Evolutionary conservation across 2,888 invertebrate genomes (phyloP), one percentile per base, ranked within the genome.

Genomic region (Aelia acuminata): DNA sequence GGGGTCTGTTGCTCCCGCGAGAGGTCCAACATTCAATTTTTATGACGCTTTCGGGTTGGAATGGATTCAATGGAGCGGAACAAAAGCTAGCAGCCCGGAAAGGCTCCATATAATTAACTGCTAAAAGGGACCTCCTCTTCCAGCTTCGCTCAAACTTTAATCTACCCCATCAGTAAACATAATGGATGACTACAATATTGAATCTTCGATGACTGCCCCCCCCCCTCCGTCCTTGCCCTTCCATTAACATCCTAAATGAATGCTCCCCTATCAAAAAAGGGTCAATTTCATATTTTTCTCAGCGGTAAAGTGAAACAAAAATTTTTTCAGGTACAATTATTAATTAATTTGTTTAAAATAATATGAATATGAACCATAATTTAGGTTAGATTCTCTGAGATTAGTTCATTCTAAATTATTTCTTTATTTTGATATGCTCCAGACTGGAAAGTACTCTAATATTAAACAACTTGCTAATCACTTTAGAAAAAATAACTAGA

Each of bases 111-210:
- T 80, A 80, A 80, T 80, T 80, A 80, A 47, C 80, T 39, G 39
- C 39, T 39, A 75, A 75, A 75, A 13, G 43, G 13, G 15, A n/a
- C 10, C 43, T 43, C 13, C 80, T 47, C 80, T 80, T 80, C 43
- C 43, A 80, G 43, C n/a, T n/a, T 80, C 43, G n/a, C 43, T 43
- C 80, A 80, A 80, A 80, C 80, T 43, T 80, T 80, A 80, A 80
- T 80, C 80, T 43, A 47, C n/a, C n/a, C n/a, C 80, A 43, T n/a
- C 22, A 43, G 80, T 22, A 43, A 80, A 43, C 75, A 4, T 39
- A 8, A 1, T 80, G 43, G 39, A 47, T 43, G 43, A n/a, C 80
- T 43, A 80, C 1, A 43, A 47, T n/a, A 80, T 39, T 75, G 75
- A 57, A 57, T 57, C 57, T 26, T 26, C 26, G 3, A 57, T 26